Evolutionary conservation across 2,797 vertebrate species (phyloP).

Genomic region (Podargus strigoides): DNA sequence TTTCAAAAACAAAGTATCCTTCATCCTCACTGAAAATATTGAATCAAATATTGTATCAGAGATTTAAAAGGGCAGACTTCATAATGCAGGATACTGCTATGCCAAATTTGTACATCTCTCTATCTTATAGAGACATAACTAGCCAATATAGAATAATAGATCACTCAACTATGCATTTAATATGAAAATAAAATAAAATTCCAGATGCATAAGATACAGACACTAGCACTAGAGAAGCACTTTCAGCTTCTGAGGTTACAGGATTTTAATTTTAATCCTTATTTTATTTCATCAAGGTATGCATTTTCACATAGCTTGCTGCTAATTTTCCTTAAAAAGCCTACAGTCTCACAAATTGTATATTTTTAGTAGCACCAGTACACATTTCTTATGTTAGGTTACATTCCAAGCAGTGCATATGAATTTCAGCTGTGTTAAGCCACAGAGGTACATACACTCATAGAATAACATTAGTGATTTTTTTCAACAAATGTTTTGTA

Average conservation of each 20-base stretch:
- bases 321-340: neutral
- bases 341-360: neutral
- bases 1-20: neutral
- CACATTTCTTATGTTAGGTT: neutral
- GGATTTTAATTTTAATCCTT: neutral
- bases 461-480: neutral
- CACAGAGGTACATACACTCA: accelerated
- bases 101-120: neutral
- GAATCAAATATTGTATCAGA: neutral
- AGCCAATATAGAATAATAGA: neutral
- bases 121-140: neutral
- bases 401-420: neutral
- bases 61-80: neutral
- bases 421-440: neutral
- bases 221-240: neutral
- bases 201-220: neutral
- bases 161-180: neutral
- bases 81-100: neutral
- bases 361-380: neutral
- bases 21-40: neutral
- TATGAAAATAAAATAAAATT: neutral
- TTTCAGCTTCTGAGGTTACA: neutral
- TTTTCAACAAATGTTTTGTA: neutral
- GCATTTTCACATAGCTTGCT: neutral
- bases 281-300: neutral